Percentiles rank a stretch among this genome's conserved stretches.
These are phyloP conservation scores for Biston stratarius DNA, from an alignment of 2,888 invertebrate species.

Conservation along the genomic window DNA sequence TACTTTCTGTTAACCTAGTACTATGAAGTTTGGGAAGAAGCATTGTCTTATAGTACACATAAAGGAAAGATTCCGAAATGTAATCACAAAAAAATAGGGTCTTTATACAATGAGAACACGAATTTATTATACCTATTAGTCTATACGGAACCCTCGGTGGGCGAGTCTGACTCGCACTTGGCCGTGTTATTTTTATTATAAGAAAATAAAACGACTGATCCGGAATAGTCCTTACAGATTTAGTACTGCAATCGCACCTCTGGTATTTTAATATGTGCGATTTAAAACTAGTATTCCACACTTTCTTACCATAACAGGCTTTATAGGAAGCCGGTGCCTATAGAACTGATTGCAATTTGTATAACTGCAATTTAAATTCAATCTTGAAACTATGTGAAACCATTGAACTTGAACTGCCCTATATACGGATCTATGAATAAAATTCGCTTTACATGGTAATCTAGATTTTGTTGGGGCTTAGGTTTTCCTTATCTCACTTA, in stretches of 20 bases:
- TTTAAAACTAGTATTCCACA: not conserved
- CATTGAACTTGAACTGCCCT: conserved; percentile 41
- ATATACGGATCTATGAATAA: conserved; percentile 24
- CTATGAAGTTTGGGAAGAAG: too few relatives aligned
- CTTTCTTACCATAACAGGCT: not conserved
- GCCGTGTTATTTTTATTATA: too few relatives aligned
- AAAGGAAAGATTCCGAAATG: too few relatives aligned
- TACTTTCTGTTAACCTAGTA: too few relatives aligned
- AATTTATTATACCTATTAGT: too few relatives aligned
- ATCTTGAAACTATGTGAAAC: conserved; percentile 33
- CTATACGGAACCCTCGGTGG: too few relatives aligned
- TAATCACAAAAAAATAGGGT: too few relatives aligned
- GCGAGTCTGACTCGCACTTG: too few relatives aligned
- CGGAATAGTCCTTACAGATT: too few relatives aligned
- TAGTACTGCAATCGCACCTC: not conserved
- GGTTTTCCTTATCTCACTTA: conserved; percentile 8
- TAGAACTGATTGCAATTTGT: conserved; percentile 14
- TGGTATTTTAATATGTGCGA: not conserved
- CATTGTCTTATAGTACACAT: too few relatives aligned
- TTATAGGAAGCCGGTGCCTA: conserved; percentile 10
- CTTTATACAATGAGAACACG: too few relatives aligned
- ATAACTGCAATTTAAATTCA: conserved; percentile 15
- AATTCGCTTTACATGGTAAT: conserved; percentile 23
- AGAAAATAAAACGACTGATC: not conserved
- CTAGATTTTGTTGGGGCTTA: conserved; percentile 7